Evolutionary conservation across 2,113 vertebrate species (phyloP).

Genomic region (Formicarius rufipectus): DNA sequence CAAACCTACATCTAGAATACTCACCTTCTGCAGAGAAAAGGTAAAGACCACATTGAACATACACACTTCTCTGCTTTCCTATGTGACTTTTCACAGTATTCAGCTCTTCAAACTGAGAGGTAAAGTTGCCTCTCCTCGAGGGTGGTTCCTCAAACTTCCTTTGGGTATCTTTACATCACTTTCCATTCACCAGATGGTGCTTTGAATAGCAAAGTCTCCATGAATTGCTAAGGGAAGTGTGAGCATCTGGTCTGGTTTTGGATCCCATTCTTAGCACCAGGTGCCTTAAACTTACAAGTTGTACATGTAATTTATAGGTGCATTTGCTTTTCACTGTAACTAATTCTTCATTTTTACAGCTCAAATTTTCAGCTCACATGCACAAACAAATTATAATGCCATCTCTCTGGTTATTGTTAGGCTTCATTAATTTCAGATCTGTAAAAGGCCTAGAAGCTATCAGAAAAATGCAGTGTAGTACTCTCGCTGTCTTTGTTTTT

Average conservation of each 20-base stretch:
- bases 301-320: background rate
- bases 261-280: background rate
- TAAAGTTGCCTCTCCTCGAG: background rate
- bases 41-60: background rate
- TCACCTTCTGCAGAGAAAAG: background rate
- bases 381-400: background rate
- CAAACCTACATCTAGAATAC: background rate
- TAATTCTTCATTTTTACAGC: background rate
- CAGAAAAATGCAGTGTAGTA: background rate
- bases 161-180: background rate
- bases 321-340: background rate
- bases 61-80: background rate
- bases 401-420: background rate
- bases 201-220: background rate
- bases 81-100: background rate
- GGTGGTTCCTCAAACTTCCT: background rate
- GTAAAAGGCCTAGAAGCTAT: background rate
- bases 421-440: background rate
- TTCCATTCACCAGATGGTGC: background rate
- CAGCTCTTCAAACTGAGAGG: background rate
- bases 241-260: background rate
- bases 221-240: background rate
- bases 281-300: background rate
- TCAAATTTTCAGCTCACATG: background rate
- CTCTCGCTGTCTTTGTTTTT: background rate